A percentile compares a stretch with the other conserved stretches of the same genome.
Evolutionary conservation across 2,888 invertebrate genomes (phyloP).

Genomic region (Tridacna gigas): DNA sequence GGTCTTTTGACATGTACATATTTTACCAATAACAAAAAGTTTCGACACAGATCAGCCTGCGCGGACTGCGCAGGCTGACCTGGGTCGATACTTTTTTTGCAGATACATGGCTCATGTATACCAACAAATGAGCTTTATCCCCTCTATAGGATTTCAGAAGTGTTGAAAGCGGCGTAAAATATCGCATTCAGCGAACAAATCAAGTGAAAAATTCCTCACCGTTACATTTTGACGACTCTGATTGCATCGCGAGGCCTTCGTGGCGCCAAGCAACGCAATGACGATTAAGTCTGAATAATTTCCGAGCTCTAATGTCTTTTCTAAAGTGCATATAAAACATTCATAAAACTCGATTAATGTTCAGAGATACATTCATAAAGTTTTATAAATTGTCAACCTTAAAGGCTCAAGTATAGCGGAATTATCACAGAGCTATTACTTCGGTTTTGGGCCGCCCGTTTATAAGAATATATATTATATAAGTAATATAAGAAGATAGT

Average conservation of each 20-base stretch:
- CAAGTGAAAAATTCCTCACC: slow-evolving; percentile 13
- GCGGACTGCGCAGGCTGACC: too few relatives aligned
- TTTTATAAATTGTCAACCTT: slow-evolving; percentile 30
- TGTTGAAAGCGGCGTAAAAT: background rate
- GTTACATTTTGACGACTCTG: slow-evolving; percentile 15
- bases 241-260: slow-evolving; percentile 7
- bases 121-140: too few relatives aligned
- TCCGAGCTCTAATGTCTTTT: background rate
- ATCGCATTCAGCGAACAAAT: background rate
- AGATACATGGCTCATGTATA: too few relatives aligned
- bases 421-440: slow-evolving; percentile 22
- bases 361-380: slow-evolving; percentile 24
- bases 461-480: too few relatives aligned
- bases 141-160: background rate
- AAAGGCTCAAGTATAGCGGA: slow-evolving; percentile 17
- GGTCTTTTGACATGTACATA: too few relatives aligned
- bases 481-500: slow-evolving; percentile 3
- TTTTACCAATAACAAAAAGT: too few relatives aligned
- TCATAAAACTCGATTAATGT: slow-evolving; percentile 30
- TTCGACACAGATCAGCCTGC: too few relatives aligned
- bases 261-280: slow-evolving; percentile 29
- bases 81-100: too few relatives aligned
- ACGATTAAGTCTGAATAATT: slow-evolving; percentile 24
- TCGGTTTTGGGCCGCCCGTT: slow-evolving; percentile 16
- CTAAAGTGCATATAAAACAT: slow-evolving; percentile 31